Evolutionary conservation across 2,888 invertebrate species (phyloP), one percentile per base, ranked within the genome.

Genomic region (Agrotis segetum): DNA sequence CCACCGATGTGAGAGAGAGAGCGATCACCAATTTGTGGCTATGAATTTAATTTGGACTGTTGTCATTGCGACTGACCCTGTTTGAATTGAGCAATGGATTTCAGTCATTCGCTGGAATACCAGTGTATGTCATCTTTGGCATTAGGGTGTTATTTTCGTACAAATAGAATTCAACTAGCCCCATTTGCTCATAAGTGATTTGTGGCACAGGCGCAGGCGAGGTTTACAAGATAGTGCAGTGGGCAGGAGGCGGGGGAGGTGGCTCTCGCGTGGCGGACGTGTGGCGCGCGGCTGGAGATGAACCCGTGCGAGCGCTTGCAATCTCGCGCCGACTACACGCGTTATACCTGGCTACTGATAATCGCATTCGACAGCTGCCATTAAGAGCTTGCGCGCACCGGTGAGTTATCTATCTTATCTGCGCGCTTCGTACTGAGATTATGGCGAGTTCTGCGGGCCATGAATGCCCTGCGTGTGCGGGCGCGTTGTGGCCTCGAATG

Each of bases 161-260:
- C 17, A 19, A 24, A 49, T 21, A 49, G 13, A n/a, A 47, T 44
- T 24, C 16, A 66, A 19, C 44, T 58, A 62, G 24, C 17, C 3
- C 34, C 19, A 74, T 29, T 55, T 24, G 7, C 21, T 56, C 47
- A 29, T 40, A 52, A 66, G 3, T 52, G 14, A 34, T 50, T 58
- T 58, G 16, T 69, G 73, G 17, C 81, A 17, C 85, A 97, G 97
- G 94, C 89, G 96, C 96, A 66, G 97, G 97, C 1, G 96, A 96
- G 75, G 96, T 97, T 56, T 97, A 97, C 91, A 97, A 97, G 89
- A 95, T 97, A 89, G 97, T 97, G 58, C 97, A 97, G 82, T 97
- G 97, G 97, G 93, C 94, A 58, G 96, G 96, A 44, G 96, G 96
- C 64, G 95, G 95, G 63, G 96, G 96, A 46, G 96, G 96, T 62